Evolutionary conservation across 2,113 vertebrate genomes (phyloP).

Genomic region (Atherinomorus stipes): DNA sequence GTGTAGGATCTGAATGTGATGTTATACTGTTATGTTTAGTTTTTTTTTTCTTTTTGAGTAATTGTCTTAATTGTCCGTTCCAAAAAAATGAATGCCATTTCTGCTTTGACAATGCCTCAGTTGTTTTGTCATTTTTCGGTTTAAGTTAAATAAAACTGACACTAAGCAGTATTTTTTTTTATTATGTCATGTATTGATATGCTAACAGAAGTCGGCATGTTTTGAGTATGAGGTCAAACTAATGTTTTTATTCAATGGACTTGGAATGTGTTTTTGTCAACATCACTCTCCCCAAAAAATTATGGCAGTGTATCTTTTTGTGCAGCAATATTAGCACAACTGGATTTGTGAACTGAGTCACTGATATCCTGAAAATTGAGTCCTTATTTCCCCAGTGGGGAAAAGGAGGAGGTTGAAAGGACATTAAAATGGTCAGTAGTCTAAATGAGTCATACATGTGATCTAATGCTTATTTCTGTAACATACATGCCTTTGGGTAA

Average conservation of each 20-base stretch:
- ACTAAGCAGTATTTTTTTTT: constrained; percentile 19
- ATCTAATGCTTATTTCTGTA: not conserved
- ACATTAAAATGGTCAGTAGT: not conserved
- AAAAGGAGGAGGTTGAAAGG: not conserved
- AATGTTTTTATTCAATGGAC: too few species aligned
- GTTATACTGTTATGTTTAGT: not conserved
- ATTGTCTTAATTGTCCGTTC: constrained; percentile 22
- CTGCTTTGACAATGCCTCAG: constrained; percentile 9
- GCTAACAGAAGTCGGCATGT: not conserved
- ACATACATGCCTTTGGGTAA: not conserved
- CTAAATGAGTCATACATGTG: too few species aligned
- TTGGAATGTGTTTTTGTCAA: too few species aligned
- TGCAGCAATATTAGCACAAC: too few species aligned
- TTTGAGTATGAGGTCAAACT: not conserved
- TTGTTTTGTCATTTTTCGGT: constrained; percentile 1
- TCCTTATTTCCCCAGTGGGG: not conserved
- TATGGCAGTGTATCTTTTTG: too few species aligned
- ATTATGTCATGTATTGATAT: not conserved
- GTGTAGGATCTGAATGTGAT: constrained; percentile 26
- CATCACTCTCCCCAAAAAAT: too few species aligned
- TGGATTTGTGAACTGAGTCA: too few species aligned
- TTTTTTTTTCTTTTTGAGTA: not conserved
- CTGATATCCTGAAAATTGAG: too few species aligned
- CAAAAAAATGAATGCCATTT: constrained; percentile 8
- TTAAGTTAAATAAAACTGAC: constrained; percentile 52